Evolutionary conservation across 2,797 vertebrate genomes (phyloP).

Genomic region (Anguilla marmorata): DNA sequence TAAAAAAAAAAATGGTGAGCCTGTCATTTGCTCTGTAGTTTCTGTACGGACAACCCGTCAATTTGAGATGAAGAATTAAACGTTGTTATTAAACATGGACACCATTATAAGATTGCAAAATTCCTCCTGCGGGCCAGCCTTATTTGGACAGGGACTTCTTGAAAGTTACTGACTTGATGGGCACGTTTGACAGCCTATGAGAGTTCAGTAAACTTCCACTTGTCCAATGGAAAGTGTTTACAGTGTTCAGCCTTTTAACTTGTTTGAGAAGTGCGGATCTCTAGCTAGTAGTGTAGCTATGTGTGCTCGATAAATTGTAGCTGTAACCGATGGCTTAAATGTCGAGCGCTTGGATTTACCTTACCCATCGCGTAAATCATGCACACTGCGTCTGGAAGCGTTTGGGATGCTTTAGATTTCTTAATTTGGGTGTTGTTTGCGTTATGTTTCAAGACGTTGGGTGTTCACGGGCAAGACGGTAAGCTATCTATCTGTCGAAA

Average conservation of each 20-base stretch:
- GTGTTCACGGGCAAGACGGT: slow-evolving; percentile 69
- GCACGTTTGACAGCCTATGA: slow-evolving; percentile 57
- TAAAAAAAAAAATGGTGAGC: not conserved
- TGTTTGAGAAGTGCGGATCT: slow-evolving; percentile 37
- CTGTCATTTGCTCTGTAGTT: slow-evolving; percentile 15
- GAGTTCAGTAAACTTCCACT: slow-evolving; percentile 23
- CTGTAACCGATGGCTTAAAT: slow-evolving; percentile 29
- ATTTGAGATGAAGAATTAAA: not conserved
- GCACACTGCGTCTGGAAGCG: slow-evolving; percentile 50
- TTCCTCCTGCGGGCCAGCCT: slow-evolving; percentile 37
- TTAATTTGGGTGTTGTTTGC: slow-evolving; percentile 57
- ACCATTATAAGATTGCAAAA: slow-evolving; percentile 11
- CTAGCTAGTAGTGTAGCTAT: not conserved
- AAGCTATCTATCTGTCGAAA: slow-evolving; percentile 50
- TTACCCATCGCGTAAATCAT: slow-evolving; percentile 59
- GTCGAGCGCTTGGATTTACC: not conserved
- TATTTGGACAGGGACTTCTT: slow-evolving; percentile 55
- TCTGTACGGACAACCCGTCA: not conserved
- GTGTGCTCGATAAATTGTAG: slow-evolving; percentile 7
- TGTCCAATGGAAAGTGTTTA: slow-evolving; percentile 58
- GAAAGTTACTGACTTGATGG: slow-evolving; percentile 52
- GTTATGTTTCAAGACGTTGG: slow-evolving; percentile 46
- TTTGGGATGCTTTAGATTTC: slow-evolving; percentile 56
- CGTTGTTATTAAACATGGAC: not conserved
- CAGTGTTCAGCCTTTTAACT: slow-evolving; percentile 35